Conservation (phyloP, 1,140 invertebrate genomes). For the Hypsibius dujardini region DNA sequence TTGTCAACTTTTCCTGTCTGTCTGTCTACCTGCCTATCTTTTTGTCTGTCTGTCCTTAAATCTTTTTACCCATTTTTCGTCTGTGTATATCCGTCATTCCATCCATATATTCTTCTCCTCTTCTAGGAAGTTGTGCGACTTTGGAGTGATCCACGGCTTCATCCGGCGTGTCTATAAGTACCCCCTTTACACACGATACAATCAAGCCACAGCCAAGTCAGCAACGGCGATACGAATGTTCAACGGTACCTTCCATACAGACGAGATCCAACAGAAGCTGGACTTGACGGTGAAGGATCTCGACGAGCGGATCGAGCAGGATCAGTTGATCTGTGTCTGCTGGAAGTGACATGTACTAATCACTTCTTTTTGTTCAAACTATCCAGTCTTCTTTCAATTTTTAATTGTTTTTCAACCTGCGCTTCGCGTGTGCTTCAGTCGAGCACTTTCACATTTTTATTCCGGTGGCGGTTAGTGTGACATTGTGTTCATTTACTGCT, state of each 20-base stretch:
- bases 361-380: not conserved
- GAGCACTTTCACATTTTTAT: too few relatives aligned
- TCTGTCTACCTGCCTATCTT: not conserved
- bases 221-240: not conserved
- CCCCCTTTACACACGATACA: not conserved
- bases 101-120: not conserved
- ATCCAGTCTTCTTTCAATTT: not conserved
- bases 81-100: not conserved
- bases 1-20: not conserved
- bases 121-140: conserved; percentile 9
- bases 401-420: not conserved
- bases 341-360: conserved; percentile 10
- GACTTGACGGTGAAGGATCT: not conserved
- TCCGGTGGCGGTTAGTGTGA: too few relatives aligned
- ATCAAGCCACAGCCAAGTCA: not conserved
- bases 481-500: too few relatives aligned
- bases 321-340: not conserved
- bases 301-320: not conserved
- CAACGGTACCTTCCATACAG: not conserved
- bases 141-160: not conserved
- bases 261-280: not conserved
- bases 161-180: conserved; percentile 6
- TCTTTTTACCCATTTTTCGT: not conserved
- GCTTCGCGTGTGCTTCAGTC: not conserved
- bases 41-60: not conserved